Base-by-base conservation (phyloP, 2,888 invertebrate species). In the Drosophila melanosoma region DNA sequence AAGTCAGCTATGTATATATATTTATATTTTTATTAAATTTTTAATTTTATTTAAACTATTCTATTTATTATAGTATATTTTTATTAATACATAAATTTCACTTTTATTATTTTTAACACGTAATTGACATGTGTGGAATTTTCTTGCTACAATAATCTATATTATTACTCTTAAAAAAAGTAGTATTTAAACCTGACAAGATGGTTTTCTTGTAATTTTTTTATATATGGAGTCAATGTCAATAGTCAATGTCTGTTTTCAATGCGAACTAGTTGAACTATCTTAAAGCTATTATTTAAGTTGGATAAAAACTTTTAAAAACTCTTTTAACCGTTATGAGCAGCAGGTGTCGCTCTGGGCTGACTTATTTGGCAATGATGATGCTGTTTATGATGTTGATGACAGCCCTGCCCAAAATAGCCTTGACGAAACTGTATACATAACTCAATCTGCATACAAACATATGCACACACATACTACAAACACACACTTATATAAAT, bases 351-450 rank as follows among this genome's bases (percentile, higher is more conserved):
- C 72, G 53, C 57, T 54, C 33, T 29, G 15, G 29, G 51, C 63
- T 49, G 58, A 56, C 66, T 74, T 58, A 57, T 49, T 64, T 33
- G 49, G 42, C 38, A 40, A 54, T 38, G 53, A 20, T 54, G 62
- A 6, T 57, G 40, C 29, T 29, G 29, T 29, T 29, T 29, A 11
- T 33, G 42, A 59, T 40, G n/a, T 40, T 10, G 40, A 5, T 20
- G 49, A 33, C 52, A 36, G 11, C 35, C 17, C 51, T 52, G 61
- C 68, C 60, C 54, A 20, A 38, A 42, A 36, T 64, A 74, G 84
- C 85, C 85, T 84, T 89, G 87, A 74, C 69, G 68, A 60, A 69
- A 29, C 76, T 62, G 35, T 57, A 32, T n/a, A 35, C 29, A 29
- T 49, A 53, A 51, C 38, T 10, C 17, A 17, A n/a, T 29, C 23